Evolutionary conservation across 2,888 invertebrate genomes (phyloP).

Genomic region (Cordilura impudica): DNA sequence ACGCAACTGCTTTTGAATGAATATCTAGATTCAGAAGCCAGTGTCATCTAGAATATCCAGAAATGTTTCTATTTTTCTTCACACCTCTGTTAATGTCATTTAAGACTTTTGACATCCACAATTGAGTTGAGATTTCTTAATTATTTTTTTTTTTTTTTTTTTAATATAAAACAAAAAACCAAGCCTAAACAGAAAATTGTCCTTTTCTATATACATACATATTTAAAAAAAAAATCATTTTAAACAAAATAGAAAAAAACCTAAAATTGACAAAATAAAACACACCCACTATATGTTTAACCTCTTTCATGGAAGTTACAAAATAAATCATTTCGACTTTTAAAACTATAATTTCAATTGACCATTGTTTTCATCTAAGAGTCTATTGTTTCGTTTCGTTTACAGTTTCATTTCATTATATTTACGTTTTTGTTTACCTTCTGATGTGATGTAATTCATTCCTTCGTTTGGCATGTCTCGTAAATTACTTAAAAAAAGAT

Average conservation of each 20-base stretch:
- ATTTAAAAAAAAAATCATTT: slow-evolving; percentile 7
- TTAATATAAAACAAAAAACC: slow-evolving; percentile 35
- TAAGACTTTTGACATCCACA: slow-evolving; percentile 23
- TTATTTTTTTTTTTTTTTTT: no score
- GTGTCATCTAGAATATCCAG: no score
- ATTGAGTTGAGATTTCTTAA: slow-evolving; percentile 44
- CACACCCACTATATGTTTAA: slow-evolving; percentile 60
- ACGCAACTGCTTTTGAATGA: no score
- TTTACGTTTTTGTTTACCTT: background rate
- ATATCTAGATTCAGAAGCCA: no score
- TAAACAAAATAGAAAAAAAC: slow-evolving; percentile 35
- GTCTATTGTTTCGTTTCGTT: slow-evolving; percentile 42
- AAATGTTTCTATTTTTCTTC: background rate
- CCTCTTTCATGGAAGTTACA: slow-evolving; percentile 42
- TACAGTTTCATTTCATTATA: slow-evolving; percentile 15
- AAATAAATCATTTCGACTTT: slow-evolving; percentile 53
- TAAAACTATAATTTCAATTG: slow-evolving; percentile 57
- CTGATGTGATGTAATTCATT: slow-evolving; percentile 49
- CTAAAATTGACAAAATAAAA: slow-evolving; percentile 41
- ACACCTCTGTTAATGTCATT: background rate
- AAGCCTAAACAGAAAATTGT: slow-evolving; percentile 55
- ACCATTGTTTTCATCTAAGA: slow-evolving; percentile 51
- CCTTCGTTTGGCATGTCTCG: slow-evolving; percentile 50
- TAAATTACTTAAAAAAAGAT: slow-evolving; percentile 57
- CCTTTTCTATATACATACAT: slow-evolving; percentile 39